Evolutionary conservation across 2,113 vertebrate genomes (phyloP), one percentile per base, ranked within the genome.

Genomic region (Centrocercus urophasianus): DNA sequence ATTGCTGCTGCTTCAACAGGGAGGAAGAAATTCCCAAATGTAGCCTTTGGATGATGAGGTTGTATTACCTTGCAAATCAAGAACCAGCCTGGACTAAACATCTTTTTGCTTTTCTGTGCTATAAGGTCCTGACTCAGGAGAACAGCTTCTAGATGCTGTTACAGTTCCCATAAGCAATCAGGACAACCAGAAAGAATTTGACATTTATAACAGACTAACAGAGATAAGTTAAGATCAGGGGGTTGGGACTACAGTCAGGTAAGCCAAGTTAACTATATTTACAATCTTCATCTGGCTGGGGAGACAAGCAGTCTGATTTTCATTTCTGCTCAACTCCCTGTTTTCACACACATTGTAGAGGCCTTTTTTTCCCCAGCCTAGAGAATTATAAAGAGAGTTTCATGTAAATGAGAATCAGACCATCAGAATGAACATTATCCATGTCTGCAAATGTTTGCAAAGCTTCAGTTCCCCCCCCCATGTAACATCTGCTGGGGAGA

Each of bases 371-470:
- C 71, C 50, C 64, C 71, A 66, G 74, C 66, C 18, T 32, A 57
- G 71, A 63, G 66, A 22, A 63, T 0, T 60, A 34, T 47, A 71
- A 88, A 94, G 45, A 61, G 66, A 78, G 75, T 38, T 84, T 61
- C 32, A 47, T 5, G 8, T 47, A 93, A 94, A 95, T 83, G 87
- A 90, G 90, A 82, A 90, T 95, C 87, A 95, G 87, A 52, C 94
- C 84, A 79, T 67, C 56, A 34, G 40, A 22, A 38, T 16, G 80
- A 88, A 83, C 77, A 14, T 43, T 72, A 67, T 63, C 88, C 90
- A 67, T 34, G 85, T 66, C 92, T 94, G 45, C 28, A 75, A 93
- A 93, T 42, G 47, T 66, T 84, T 73, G 83, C 90, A 73, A 52
- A 89, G 63, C 59, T 88, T 71, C 76, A 70, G 87, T 56, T 57